These are phyloP conservation scores for Dryobotodes eremita DNA, from an alignment of 2,888 invertebrate genomes.

Conservation along the genomic window DNA sequence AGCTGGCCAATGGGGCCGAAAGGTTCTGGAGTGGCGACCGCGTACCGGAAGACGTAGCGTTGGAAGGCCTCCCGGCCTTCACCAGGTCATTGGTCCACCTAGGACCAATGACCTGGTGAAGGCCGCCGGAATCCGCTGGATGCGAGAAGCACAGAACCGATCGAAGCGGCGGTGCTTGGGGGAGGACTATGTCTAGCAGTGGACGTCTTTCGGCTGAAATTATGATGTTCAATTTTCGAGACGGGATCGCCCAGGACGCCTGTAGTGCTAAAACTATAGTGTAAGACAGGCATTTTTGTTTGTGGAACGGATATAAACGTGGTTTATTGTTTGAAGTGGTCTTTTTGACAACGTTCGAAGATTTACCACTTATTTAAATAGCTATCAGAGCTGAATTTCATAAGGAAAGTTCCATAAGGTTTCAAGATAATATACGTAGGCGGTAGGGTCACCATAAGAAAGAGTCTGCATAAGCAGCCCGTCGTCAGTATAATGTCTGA, in stretches of 20 bases:
- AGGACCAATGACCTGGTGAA: background rate
- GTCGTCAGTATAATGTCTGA: background rate
- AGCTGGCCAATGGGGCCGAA: background rate
- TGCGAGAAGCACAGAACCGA: background rate
- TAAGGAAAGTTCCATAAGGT: background rate
- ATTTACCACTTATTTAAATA: background rate
- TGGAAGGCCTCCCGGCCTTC: too few relatives aligned
- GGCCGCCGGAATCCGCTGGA: background rate
- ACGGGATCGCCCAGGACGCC: background rate
- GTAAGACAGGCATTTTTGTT: background rate
- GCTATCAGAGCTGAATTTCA: background rate
- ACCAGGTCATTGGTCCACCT: too few relatives aligned
- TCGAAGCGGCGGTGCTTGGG: background rate
- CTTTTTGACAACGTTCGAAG: background rate
- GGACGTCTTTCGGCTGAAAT: too few relatives aligned
- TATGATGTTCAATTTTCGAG: background rate
- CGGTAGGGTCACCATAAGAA: background rate
- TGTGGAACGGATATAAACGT: background rate
- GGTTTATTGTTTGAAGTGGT: background rate
- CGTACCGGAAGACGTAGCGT: background rate
- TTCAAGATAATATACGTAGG: background rate
- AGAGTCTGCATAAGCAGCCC: background rate
- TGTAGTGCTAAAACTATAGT: background rate
- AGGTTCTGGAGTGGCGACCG: background rate
- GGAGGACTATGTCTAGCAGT: background rate